Base-by-base conservation (phyloP, 2,888 invertebrate genomes). In the Cephus sareptanus region DNA sequence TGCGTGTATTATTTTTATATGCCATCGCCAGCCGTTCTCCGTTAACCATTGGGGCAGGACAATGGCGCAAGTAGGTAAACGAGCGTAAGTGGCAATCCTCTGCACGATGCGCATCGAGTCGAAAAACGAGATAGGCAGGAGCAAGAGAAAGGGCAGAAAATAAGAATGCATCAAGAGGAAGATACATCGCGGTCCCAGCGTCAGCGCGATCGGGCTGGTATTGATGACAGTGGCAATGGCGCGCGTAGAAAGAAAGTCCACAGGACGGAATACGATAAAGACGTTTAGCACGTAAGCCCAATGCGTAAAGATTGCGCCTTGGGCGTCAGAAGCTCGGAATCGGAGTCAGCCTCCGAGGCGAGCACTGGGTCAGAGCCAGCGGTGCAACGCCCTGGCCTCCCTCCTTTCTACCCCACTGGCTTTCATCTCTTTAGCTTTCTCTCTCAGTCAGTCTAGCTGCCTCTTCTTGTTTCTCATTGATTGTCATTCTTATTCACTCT, bases 321-420 rank as follows among this genome's bases (percentile, higher is more conserved):
- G 56, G 56, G 23, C 56, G 6, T 23, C 23, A 23, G 56, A 15
- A 56, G 56, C 23, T 56, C 56, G 23, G 56, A 56, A 56, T 56
- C 9, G 2, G 56, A 56, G 9, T 56, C 23, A 56, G 23, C 56
- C 56, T 56, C 56, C 56, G 81, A 80, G 79, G 83, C 83, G 83
- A 83, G 86, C 86, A 89, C 86, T 89, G 85, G 89, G 89, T 89
- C 89, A 89, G 80, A 86, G 83, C 81, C 80, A 87, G 83, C 86
- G 85, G 89, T 89, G 88, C 89, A 89, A 88, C 87, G 88, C 85
- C 87, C 87, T 87, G 87, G 86, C 69, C 76, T 77, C 77, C 40
- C 78, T 75, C 76, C 31, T 34, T 15, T 33, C 12, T 71, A 4
- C 37, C 37, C 34, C 13, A 77, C 56, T 34, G 40, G n/a, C 69